phyloP scores from a whole-genome alignment of 2,888 invertebrate genomes.

The Pseudococcus viburni region DNA sequence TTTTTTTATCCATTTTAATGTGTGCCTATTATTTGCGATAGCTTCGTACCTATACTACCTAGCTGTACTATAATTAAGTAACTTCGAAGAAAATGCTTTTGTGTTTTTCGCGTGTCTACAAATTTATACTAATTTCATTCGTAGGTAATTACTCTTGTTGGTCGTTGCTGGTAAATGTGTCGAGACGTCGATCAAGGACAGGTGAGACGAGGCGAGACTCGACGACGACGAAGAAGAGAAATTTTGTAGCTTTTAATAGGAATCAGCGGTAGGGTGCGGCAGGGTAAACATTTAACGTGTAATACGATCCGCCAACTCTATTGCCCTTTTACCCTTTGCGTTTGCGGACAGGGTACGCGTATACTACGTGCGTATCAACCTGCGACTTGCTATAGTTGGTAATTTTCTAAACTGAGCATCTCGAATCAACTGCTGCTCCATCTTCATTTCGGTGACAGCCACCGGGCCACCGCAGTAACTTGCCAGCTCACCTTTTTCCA shows the following conservation, averaged over 20 bases:
- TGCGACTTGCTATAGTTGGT: neutral
- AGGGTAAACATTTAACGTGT: neutral
- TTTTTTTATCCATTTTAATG: too few relatives aligned
- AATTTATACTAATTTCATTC: too few relatives aligned
- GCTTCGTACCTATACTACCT: too few relatives aligned
- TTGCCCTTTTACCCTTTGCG: neutral
- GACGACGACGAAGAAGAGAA: neutral
- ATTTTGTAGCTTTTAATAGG: constrained; percentile 9
- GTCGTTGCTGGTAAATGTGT: neutral
- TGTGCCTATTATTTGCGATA: too few relatives aligned
- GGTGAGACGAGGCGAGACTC: neutral
- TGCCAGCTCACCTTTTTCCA: neutral
- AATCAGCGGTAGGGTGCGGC: neutral
- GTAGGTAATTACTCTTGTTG: neutral
- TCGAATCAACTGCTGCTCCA: constrained; percentile 43
- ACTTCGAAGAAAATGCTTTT: too few relatives aligned
- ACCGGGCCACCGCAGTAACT: neutral
- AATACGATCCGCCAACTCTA: neutral
- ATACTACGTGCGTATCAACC: neutral
- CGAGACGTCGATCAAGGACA: too few relatives aligned
- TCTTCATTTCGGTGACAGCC: constrained; percentile 42
- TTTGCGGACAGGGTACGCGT: neutral
- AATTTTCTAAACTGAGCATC: constrained; percentile 27
- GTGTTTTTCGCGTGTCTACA: too few relatives aligned
- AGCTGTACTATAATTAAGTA: too few relatives aligned